Evolutionary conservation across 2,888 invertebrate species (phyloP).

Genomic region (Clusia tigrina): DNA sequence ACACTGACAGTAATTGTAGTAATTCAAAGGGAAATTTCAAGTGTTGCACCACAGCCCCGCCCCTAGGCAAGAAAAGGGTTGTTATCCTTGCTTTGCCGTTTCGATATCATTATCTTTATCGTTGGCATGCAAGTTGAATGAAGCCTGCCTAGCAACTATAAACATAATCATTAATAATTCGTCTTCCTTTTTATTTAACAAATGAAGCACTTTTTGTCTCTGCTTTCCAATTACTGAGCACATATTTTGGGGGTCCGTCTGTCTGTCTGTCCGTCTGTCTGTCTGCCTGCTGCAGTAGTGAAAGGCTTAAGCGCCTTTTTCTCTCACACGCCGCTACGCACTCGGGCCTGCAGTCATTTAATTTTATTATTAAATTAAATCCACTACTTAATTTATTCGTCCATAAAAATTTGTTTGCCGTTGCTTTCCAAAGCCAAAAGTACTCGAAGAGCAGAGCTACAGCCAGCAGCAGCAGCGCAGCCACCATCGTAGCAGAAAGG

Average conservation of each 20-base stretch:
- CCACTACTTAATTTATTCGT: conserved; percentile 31
- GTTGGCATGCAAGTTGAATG: not conserved
- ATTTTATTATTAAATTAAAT: conserved; percentile 15
- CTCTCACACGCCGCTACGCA: not conserved
- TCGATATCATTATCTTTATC: not conserved
- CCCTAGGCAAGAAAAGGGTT: conserved; percentile 18
- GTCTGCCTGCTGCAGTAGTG: not conserved
- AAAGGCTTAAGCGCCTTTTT: conserved; percentile 10
- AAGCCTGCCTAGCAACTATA: not conserved
- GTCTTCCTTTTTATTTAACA: not conserved
- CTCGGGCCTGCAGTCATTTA: too few species aligned
- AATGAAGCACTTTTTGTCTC: not conserved
- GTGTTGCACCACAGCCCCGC: not conserved
- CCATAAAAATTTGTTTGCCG: conserved; percentile 21
- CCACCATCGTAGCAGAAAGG: too few species aligned
- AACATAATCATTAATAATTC: not conserved
- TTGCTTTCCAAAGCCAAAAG: not conserved
- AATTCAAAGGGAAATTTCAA: conserved; percentile 1
- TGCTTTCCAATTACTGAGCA: not conserved
- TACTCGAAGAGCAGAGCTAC: not conserved
- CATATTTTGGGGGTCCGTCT: not conserved
- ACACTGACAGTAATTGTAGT: not conserved
- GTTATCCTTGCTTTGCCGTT: not conserved
- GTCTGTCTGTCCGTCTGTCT: too few species aligned
- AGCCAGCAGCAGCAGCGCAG: too few species aligned